A percentile compares a stretch with the other conserved stretches of the same genome.
Conservation (phyloP, 2,113 vertebrate species). For the Marmota flaviventris region DNA sequence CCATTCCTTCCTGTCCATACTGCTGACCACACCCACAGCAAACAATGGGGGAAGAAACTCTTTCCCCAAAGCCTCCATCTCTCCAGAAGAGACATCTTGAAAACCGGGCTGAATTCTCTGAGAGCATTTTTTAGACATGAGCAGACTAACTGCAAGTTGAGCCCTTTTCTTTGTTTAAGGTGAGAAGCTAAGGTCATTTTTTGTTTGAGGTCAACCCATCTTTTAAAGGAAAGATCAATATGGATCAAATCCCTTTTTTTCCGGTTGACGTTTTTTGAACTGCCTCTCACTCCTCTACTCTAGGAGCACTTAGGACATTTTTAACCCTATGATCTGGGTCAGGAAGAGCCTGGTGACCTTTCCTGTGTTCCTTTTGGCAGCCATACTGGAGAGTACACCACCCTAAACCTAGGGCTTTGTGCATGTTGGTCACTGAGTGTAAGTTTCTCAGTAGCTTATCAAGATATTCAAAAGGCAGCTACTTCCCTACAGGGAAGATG, state of each 20-base stretch:
- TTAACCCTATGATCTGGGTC: neutral
- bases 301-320: neutral
- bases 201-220: neutral
- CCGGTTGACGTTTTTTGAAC: neutral
- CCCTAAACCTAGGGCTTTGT: neutral
- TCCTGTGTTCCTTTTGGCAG: neutral
- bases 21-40: neutral
- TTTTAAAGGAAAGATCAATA: neutral
- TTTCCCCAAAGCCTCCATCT: neutral
- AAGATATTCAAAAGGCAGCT: neutral
- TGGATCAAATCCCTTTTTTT: neutral
- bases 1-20: neutral
- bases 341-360: neutral
- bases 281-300: neutral
- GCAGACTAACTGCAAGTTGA: neutral
- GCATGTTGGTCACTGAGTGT: neutral
- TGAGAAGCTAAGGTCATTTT: conserved; percentile 19
- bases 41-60: neutral
- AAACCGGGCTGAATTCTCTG: neutral
- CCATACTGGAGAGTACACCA: neutral
- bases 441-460: neutral
- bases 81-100: neutral
- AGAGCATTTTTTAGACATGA: neutral
- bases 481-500: neutral
- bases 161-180: neutral